Base-by-base conservation (phyloP, 2,797 vertebrate species). In the Neostethus bicornis region DNA sequence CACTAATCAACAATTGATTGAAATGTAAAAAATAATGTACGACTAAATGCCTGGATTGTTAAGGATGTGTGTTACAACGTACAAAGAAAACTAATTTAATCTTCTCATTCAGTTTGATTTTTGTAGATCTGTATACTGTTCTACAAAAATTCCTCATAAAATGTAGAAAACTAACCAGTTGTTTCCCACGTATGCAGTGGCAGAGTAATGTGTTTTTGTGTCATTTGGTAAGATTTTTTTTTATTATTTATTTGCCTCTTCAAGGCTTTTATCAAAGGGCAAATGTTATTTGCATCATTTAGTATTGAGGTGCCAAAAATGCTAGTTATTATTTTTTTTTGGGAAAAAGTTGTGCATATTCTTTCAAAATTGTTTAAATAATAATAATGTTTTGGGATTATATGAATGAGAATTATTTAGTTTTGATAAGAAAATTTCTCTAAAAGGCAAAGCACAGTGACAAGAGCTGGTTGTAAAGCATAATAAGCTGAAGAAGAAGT, bases 21-120 rank as follows among this genome's bases (percentile, higher is more conserved):
- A 43, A 54, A 32, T 13, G 32, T 17, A 37, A 13, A 20, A 47
- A 53, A 58, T 37, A 39, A n/a, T n/a, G n/a, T 32, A 38, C 49
- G 67, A 5, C 0, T 7, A 14, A 21, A 28, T 5, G 13, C 7
- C 7, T 38, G 14, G 34, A 24, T 13, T 24, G 24, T 29, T 28
- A 46, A 10, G 7, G 11, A 53, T 8, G 52, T 9, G 29, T n/a
- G 25, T 32, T 47, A 34, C 47, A 49, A 35, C 45, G 64, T 19
- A 39, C 38, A 37, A 32, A 32, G 10, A n/a, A 1, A 34, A 9
- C 21, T 48, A 39, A 17, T n/a, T 3, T 26, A 20, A 25, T 24
- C 25, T 32, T 41, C 13, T 24, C 31, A n/a, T 12, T 24, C 47
- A 13, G 46, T 16, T 21, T 7, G 19, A 16, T 20, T 24, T 29